Base-by-base conservation (phyloP, 2,797 vertebrate species). In the Lagodon rhomboides region DNA sequence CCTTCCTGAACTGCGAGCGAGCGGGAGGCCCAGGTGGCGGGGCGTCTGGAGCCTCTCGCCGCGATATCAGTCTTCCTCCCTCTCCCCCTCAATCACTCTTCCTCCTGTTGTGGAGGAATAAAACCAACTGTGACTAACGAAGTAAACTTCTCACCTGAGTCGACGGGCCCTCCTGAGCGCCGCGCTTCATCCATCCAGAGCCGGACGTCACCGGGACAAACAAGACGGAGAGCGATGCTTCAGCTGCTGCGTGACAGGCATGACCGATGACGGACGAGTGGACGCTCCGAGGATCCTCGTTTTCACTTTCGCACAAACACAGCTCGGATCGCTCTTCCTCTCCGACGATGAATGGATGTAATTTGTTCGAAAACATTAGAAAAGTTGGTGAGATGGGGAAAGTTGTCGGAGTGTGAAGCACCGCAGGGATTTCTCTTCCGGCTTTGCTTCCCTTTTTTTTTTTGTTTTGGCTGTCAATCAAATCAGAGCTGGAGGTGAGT, bases 381-480 rank as follows among this genome's bases (percentile, higher is more conserved):
- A 87, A 90, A 92, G 86, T 90, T 82, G 53, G 23, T 0, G 65
- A 58, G 66, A 65, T 49, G 62, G 62, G 79, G 59, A 79, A 85
- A 87, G 75, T 83, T 84, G 72, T 61, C 12, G 6, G 71, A 62
- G 80, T 86, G 88, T 82, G 85, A 80, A 83, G 82, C 72, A 20
- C 86, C 44, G 3, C 59, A n/a, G 84, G 84, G 84, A 87, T 85
- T 80, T 59, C 23, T 70, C 54, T 55, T 73, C 73, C 84, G 64
- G 82, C 58, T 81, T 75, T 67, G 34, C 62, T 61, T 51, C 23
- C 17, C 12, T 55, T 44, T 13, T 15, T n/a, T n/a, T 55, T 44
- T 30, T 59, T 56, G 25, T 59, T 56, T 44, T 71, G 65, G 83
- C 89, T 91, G 89, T 90, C 90, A 91, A 73, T 91, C 86, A 90